Conservation (phyloP, 2,113 vertebrate species). For the Poeciliopsis retropinna region DNA sequence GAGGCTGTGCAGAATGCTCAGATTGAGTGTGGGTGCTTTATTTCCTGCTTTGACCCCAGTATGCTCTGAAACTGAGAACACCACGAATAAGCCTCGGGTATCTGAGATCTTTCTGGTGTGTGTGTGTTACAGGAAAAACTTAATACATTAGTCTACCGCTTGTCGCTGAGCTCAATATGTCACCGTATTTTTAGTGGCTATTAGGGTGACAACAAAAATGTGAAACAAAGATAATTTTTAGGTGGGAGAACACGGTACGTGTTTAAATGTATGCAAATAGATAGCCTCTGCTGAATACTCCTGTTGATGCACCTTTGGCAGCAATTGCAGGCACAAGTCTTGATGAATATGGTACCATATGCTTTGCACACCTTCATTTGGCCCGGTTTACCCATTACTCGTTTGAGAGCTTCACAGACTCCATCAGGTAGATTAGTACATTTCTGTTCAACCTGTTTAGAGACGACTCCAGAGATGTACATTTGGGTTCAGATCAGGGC, state of each 20-base stretch:
- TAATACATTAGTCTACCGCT: not conserved
- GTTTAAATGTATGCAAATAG: too few relatives aligned
- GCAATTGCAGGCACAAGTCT: not conserved
- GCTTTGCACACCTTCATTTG: not conserved
- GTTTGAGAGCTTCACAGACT: not conserved
- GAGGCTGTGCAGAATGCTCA: conserved; percentile 44
- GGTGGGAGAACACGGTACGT: too few relatives aligned
- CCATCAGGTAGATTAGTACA: not conserved
- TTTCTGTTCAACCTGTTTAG: not conserved
- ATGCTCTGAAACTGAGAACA: conserved; percentile 1
- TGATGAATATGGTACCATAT: not conserved
- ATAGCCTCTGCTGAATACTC: not conserved
- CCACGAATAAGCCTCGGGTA: conserved; percentile 8
- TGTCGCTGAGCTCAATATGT: not conserved
- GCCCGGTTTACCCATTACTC: not conserved
- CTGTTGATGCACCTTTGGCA: not conserved
- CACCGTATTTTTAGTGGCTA: too few relatives aligned
- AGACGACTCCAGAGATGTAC: too few relatives aligned
- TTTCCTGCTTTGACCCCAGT: conserved; percentile 33
- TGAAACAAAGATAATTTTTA: too few relatives aligned
- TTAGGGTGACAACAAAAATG: too few relatives aligned
- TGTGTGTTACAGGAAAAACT: not conserved
- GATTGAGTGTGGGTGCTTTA: conserved; percentile 30
- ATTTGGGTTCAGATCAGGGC: too few relatives aligned
- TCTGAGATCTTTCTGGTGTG: conserved; percentile 1